Evolutionary conservation across 2,113 vertebrate species (phyloP), one percentile per base, ranked within the genome.

Genomic region (Leptodactylus fuscus): DNA sequence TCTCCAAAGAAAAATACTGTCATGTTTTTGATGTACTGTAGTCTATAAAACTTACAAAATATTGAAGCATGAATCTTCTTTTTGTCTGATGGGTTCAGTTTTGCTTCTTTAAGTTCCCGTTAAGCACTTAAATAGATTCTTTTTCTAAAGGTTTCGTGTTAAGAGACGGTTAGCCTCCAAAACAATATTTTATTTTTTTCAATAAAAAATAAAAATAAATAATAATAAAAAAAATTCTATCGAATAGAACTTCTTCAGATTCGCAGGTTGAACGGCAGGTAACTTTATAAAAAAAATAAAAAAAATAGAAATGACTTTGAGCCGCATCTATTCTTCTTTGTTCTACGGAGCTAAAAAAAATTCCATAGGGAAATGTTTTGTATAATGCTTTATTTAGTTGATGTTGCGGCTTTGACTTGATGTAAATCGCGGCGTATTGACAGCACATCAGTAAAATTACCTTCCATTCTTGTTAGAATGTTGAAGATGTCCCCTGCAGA

Each of bases 1-100:
- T 79, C 75, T 85, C 83, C 77, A 79, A 85, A 79, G 75, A 79
- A 85, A 85, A 85, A 85, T 79, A 71, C 74, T 85, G 83, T 85
- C 83, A 79, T 85, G 83, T 79, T 85, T 85, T 79, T 79, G 83
- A 85, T 85, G 83, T 85, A 85, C 46, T 85, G 36, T 78, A 44
- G 75, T 85, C 75, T 79, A 85, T 79, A 85, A 85, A 79, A 76
- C 46, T 36, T 69, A 78, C 83, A 27, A 55, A 85, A 78, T 85
- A 85, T 85, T 85, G 83, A 85, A 76, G 75, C 73, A 85, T 67
- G 73, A 77, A 85, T 85, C 73, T 77, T 85, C 29, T 77, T 75
- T 36, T 76, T 77, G 60, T 77, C 34, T 77, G 82, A 85, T 49
- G 58, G 82, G 73, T 62, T 85, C 82, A 85, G 16, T 85, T 85